A percentile compares a stretch with the other conserved stretches of the same genome.
Conservation (phyloP, 2,113 vertebrate species). For the Paramormyrops kingsleyae region DNA sequence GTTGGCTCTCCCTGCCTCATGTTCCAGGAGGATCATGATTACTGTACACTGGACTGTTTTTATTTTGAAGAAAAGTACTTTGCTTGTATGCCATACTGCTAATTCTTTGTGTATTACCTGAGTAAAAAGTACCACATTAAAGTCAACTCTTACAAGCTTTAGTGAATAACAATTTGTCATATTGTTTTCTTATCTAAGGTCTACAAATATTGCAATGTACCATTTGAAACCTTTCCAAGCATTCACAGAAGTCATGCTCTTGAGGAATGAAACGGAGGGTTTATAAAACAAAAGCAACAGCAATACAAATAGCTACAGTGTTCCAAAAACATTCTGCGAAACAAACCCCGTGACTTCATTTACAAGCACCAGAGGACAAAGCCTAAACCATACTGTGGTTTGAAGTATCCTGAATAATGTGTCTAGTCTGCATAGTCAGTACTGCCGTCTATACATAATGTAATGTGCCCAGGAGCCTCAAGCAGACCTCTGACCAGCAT, state of each 20-base stretch:
- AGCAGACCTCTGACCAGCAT: slow-evolving; percentile 35
- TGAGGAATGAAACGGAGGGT: background rate
- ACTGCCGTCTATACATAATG: slow-evolving; percentile 46
- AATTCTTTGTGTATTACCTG: background rate
- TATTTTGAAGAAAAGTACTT: background rate
- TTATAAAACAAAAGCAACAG: slow-evolving; percentile 38
- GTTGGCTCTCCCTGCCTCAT: background rate
- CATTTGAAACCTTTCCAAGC: background rate
- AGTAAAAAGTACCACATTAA: background rate
- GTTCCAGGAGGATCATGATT: background rate
- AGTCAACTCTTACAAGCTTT: background rate
- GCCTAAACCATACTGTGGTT: slow-evolving; percentile 60
- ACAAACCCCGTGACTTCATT: slow-evolving; percentile 61
- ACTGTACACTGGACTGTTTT: background rate
- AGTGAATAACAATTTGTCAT: background rate
- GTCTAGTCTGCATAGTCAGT: slow-evolving; percentile 51
- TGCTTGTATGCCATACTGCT: background rate
- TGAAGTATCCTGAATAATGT: slow-evolving; percentile 53
- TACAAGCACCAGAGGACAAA: slow-evolving; percentile 53
- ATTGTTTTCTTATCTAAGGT: background rate
- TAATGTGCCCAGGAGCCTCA: slow-evolving; percentile 48
- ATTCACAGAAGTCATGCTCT: background rate
- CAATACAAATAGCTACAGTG: slow-evolving; percentile 48
- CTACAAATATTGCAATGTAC: background rate
- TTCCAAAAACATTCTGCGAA: slow-evolving; percentile 55